phyloP scores from a whole-genome alignment of 2,113 vertebrate genomes.

The Crotalus tigris region DNA sequence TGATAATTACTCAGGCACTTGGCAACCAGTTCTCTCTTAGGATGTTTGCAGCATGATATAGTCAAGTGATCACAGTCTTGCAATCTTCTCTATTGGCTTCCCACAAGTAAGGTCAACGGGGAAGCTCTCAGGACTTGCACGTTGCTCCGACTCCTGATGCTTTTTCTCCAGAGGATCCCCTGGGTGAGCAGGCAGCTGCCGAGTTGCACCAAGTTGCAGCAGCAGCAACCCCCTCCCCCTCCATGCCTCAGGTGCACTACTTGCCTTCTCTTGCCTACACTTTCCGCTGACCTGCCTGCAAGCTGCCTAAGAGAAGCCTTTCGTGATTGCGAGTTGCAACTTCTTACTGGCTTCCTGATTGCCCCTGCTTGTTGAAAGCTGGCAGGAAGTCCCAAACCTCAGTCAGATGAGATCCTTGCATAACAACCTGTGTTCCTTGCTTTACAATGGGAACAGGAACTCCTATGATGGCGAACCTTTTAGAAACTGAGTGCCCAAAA shows the following conservation, averaged over 20 bases:
- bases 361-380: not conserved
- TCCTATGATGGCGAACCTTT: too few relatives aligned
- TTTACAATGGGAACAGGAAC: not conserved
- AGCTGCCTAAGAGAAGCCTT: not conserved
- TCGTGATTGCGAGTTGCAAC: not conserved
- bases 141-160: not conserved
- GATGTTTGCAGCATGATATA: not conserved
- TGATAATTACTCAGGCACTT: not conserved
- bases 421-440: not conserved
- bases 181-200: not conserved
- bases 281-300: not conserved
- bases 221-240: not conserved
- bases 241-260: too few relatives aligned
- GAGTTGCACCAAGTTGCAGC: not conserved
- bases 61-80: not conserved
- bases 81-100: not conserved
- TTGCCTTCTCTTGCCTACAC: not conserved
- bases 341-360: not conserved
- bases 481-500: too few relatives aligned
- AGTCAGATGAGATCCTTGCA: not conserved
- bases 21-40: not conserved
- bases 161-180: not conserved
- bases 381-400: not conserved
- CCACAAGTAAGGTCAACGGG: too few relatives aligned
- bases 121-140: not conserved